phyloP scores from a whole-genome alignment of 1,140 invertebrate genomes.

The Drosophila elegans region DNA sequence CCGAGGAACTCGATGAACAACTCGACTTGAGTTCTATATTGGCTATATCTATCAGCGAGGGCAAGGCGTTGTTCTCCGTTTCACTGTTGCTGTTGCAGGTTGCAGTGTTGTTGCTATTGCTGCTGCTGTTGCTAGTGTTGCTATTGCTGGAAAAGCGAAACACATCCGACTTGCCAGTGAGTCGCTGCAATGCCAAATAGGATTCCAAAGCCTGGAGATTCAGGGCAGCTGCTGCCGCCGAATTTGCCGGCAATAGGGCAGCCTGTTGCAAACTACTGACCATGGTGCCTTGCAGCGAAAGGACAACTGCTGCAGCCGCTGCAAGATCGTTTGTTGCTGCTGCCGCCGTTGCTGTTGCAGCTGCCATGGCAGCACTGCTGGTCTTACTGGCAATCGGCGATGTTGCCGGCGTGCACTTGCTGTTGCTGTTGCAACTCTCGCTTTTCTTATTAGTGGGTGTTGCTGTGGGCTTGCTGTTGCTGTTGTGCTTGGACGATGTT shows the following conservation, averaged over 20 bases:
- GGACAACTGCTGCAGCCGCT: slow-evolving; percentile 87
- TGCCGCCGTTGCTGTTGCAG: slow-evolving; percentile 64
- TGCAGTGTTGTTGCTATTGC: slow-evolving; percentile 17
- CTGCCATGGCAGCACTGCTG: slow-evolving; percentile 66
- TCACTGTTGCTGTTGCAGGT: slow-evolving; percentile 43
- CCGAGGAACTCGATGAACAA: slow-evolving; percentile 85
- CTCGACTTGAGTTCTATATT: slow-evolving; percentile 85
- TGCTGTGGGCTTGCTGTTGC: slow-evolving; percentile 14
- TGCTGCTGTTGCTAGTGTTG: slow-evolving; percentile 50
- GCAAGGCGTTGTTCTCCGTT: slow-evolving; percentile 40
- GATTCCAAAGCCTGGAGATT: slow-evolving; percentile 93
- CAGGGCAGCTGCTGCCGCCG: slow-evolving; percentile 91
- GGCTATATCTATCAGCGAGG: slow-evolving; percentile 63
- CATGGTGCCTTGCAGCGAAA: slow-evolving; percentile 91
- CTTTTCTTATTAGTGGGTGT: slow-evolving; percentile 11
- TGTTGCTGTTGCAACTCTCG: slow-evolving; percentile 20
- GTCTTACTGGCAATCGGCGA: slow-evolving; percentile 34
- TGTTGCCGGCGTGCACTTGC: slow-evolving; percentile 14
- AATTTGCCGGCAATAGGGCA: slow-evolving; percentile 90
- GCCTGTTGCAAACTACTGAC: slow-evolving; percentile 91
- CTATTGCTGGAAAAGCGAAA: slow-evolving; percentile 61
- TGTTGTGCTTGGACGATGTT: slow-evolving; percentile 28
- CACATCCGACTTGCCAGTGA: slow-evolving; percentile 86
- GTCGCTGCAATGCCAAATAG: slow-evolving; percentile 91
- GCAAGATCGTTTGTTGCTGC: slow-evolving; percentile 81